phyloP scores from a whole-genome alignment of 2,888 invertebrate genomes.

The Laspeyria flexula region DNA sequence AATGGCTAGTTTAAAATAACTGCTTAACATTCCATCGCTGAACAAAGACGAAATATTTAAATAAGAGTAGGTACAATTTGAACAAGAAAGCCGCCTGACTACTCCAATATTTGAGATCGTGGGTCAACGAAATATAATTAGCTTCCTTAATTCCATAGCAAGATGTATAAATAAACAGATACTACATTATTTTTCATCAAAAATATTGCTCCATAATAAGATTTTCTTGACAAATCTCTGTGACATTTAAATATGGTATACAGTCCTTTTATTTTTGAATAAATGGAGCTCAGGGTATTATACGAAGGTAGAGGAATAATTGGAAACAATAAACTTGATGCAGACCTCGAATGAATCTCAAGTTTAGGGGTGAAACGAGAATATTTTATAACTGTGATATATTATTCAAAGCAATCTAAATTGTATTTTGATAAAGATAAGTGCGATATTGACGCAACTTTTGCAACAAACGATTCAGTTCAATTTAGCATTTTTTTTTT shows the following conservation, averaged over 20 bases:
- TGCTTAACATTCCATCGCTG: neutral
- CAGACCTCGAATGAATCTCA: constrained; percentile 17
- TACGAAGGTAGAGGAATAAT: constrained; percentile 42
- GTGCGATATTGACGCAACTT: neutral
- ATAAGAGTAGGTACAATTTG: neutral
- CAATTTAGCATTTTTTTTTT: too few relatives aligned
- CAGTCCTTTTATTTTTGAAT: constrained; percentile 15
- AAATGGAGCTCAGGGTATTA: constrained; percentile 22
- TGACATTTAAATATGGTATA: constrained; percentile 28
- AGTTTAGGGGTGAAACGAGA: constrained; percentile 16
- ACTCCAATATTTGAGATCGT: constrained; percentile 3
- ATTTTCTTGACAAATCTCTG: constrained; percentile 20
- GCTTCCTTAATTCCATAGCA: neutral
- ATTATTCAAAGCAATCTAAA: constrained; percentile 15
- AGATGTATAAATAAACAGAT: constrained; percentile 1
- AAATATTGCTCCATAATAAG: constrained; percentile 18
- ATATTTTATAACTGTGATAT: constrained; percentile 13
- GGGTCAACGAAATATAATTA: constrained; percentile 7
- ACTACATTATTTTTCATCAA: constrained; percentile 12
- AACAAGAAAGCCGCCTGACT: neutral
- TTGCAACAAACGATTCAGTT: neutral
- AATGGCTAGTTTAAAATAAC: too few relatives aligned
- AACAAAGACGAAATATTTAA: neutral
- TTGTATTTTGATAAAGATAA: constrained; percentile 11
- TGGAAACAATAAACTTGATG: constrained; percentile 51